Conservation (phyloP, 2,797 vertebrate genomes). For the Stomatorhinus walkeri region DNA sequence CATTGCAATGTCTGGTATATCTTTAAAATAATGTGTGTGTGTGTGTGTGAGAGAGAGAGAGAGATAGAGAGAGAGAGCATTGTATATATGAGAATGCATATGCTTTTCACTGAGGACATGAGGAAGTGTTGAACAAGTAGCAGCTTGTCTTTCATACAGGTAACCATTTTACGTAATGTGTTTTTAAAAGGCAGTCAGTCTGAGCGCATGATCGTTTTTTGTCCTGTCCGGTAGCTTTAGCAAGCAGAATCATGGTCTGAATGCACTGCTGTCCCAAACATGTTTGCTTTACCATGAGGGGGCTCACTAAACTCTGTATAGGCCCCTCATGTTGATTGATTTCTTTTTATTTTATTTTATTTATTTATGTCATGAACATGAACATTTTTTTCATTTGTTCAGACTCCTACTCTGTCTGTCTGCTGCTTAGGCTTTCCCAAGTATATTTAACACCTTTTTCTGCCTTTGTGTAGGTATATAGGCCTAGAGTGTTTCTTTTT, state of each 20-base stretch:
- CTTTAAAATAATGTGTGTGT: neutral
- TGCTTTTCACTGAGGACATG: neutral
- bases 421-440: neutral
- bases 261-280: too few species aligned
- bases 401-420: neutral
- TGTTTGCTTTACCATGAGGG: too few species aligned
- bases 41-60: neutral
- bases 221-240: too few species aligned
- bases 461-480: neutral
- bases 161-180: neutral
- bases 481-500: neutral
- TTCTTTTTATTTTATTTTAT: too few species aligned
- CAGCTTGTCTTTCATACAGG: neutral
- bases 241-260: too few species aligned
- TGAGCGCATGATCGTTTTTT: neutral
- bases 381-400: neutral
- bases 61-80: neutral
- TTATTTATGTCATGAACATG: too few species aligned
- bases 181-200: neutral
- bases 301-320: too few species aligned
- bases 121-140: neutral
- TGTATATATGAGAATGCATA: neutral
- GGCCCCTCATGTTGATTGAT: too few species aligned
- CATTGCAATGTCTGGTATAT: neutral
- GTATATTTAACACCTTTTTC: neutral